Percentiles rank a stretch among this genome's conserved stretches.
Evolutionary conservation across 2,888 invertebrate genomes (phyloP).

Genomic region (Drosophila pseudotakahashii): DNA sequence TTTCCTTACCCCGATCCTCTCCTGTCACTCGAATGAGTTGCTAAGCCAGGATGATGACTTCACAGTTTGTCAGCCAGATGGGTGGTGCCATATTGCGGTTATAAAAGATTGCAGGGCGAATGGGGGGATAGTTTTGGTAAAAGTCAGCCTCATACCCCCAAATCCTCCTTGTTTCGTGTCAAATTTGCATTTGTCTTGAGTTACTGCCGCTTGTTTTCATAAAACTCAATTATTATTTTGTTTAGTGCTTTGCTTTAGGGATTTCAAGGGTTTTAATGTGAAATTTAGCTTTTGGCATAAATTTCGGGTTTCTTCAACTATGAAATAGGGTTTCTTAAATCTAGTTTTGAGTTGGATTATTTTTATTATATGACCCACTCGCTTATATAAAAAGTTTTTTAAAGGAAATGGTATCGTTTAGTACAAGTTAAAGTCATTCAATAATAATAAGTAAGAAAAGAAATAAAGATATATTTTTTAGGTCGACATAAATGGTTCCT

Average conservation of each 20-base stretch:
- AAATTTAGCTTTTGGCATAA: slow-evolving; percentile 1
- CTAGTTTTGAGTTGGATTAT: not conserved
- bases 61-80: slow-evolving; percentile 77
- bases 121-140: slow-evolving; percentile 62
- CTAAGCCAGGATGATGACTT: slow-evolving; percentile 80
- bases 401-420: too few relatives aligned
- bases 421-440: too few relatives aligned
- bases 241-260: slow-evolving; percentile 42
- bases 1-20: slow-evolving; percentile 19
- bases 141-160: slow-evolving; percentile 2
- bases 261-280: slow-evolving; percentile 3
- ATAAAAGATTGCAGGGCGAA: not conserved
- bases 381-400: too few relatives aligned
- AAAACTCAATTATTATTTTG: slow-evolving; percentile 48
- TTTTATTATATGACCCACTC: too few relatives aligned
- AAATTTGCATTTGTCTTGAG: slow-evolving; percentile 76
- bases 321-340: not conserved
- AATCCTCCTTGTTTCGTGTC: slow-evolving; percentile 64
- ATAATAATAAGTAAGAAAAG: too few relatives aligned
- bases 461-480: too few relatives aligned
- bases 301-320: slow-evolving; percentile 5
- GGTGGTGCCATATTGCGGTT: slow-evolving; percentile 45
- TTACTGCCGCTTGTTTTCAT: slow-evolving; percentile 12
- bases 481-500: too few relatives aligned
- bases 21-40: slow-evolving; percentile 76